Conservation (phyloP, 2,113 vertebrate genomes). For the Dolichallabes microphthalmus region DNA sequence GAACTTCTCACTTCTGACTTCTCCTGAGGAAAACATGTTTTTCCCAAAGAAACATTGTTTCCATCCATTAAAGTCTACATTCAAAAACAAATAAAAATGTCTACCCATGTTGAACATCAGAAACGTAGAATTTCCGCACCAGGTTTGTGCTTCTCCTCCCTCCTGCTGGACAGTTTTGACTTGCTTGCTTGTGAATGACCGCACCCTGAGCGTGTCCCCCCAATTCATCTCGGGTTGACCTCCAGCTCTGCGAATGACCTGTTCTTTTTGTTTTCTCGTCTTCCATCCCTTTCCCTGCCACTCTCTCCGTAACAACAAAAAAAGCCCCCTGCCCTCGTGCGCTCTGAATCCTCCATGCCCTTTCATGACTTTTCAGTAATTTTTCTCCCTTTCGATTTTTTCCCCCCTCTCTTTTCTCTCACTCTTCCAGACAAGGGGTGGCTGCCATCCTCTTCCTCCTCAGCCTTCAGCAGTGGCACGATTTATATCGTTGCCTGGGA, state of each 20-base stretch:
- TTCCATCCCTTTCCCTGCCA: constrained; percentile 69
- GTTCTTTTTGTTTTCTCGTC: constrained; percentile 73
- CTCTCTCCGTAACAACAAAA: constrained; percentile 44
- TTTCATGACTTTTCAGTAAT: constrained; percentile 69
- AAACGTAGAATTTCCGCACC: not conserved
- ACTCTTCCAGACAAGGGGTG: constrained; percentile 52
- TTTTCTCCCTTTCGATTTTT: constrained; percentile 65
- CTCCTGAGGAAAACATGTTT: not conserved
- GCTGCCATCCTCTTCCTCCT: constrained; percentile 44
- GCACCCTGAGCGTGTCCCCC: constrained; percentile 57
- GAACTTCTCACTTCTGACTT: constrained; percentile 17
- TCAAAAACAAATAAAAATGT: not conserved
- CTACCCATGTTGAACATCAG: not conserved
- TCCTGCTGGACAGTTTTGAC: constrained; percentile 56
- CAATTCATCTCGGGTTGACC: constrained; percentile 75
- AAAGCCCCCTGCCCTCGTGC: constrained; percentile 47
- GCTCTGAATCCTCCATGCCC: constrained; percentile 55
- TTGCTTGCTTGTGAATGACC: constrained; percentile 58
- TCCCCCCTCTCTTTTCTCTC: constrained; percentile 68
- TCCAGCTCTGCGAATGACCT: constrained; percentile 78
- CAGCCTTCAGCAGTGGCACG: constrained; percentile 71
- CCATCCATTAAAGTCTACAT: not conserved
- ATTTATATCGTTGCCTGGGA: constrained; percentile 89
- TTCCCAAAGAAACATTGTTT: not conserved
- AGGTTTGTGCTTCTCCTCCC: constrained; percentile 38